Conservation (phyloP, 2,888 invertebrate genomes). For the Eilema griseolum region DNA sequence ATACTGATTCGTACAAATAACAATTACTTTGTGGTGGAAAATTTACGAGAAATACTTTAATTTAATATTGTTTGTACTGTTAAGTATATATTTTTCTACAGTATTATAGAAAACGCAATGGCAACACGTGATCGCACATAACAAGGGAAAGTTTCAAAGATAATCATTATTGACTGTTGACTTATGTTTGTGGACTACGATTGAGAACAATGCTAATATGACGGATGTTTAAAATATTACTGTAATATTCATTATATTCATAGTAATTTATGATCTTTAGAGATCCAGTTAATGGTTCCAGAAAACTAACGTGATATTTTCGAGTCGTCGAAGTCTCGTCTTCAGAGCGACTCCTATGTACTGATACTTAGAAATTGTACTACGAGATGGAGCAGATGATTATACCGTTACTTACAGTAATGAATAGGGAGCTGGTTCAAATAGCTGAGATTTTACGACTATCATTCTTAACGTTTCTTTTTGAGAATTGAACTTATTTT, state of each 20-base stretch:
- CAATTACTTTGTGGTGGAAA: conserved; percentile 76
- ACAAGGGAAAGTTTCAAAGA: conserved; percentile 63
- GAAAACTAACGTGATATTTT: neutral
- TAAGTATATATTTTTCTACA: conserved; percentile 56
- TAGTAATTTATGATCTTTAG: neutral
- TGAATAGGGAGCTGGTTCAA: neutral
- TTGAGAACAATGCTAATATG: neutral
- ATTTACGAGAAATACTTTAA: conserved; percentile 69
- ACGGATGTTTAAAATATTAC: neutral
- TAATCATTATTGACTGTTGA: conserved; percentile 31
- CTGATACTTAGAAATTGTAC: neutral
- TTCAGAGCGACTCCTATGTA: neutral
- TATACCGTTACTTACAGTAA: neutral
- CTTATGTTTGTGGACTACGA: neutral
- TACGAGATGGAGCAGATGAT: neutral
- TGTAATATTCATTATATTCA: neutral
- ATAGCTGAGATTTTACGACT: neutral
- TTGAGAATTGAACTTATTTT: neutral
- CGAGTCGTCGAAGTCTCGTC: neutral
- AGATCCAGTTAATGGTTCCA: neutral
- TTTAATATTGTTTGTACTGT: conserved; percentile 43
- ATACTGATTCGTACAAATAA: conserved; percentile 52
- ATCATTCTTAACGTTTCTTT: neutral
- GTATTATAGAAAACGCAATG: conserved; percentile 69
- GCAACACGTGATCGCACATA: conserved; percentile 58